phyloP scores from a whole-genome alignment of 1,140 invertebrate species.

The Drosophila azteca region DNA sequence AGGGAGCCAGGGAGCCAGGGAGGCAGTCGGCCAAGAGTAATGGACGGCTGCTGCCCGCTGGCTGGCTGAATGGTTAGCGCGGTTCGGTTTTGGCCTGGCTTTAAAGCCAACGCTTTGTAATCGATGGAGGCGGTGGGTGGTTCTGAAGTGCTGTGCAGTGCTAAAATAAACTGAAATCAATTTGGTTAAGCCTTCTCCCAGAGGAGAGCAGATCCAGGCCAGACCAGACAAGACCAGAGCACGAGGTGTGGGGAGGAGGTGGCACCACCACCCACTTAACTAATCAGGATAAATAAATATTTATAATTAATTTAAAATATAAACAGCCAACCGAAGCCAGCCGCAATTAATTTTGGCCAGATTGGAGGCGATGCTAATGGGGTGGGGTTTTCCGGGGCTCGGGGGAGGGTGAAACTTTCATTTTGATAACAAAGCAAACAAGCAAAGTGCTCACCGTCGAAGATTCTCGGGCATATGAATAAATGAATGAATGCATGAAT shows the following conservation, averaged over 20 bases:
- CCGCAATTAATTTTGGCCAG: conserved; percentile 72
- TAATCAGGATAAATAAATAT: conserved; percentile 82
- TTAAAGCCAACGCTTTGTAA: conserved; percentile 74
- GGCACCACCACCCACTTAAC: conserved; percentile 41
- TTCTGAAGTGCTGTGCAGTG: conserved; percentile 45
- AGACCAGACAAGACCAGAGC: no score
- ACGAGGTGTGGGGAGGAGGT: no score
- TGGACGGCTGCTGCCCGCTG: conserved; percentile 35
- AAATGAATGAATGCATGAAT: conserved; percentile 79
- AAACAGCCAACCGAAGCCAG: conserved; percentile 61
- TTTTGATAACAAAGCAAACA: conserved; percentile 64
- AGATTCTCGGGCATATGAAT: conserved; percentile 65
- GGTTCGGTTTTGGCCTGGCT: conserved; percentile 18
- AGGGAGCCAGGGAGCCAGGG: conserved; percentile 7
- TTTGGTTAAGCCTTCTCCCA: conserved; percentile 62
- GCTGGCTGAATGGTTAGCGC: conserved; percentile 29
- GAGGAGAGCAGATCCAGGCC: background rate
- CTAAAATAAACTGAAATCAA: conserved; percentile 80
- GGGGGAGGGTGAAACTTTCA: conserved; percentile 23
- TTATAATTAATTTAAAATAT: conserved; percentile 83
- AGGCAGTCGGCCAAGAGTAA: conserved; percentile 44
- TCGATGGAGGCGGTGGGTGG: conserved; percentile 45
- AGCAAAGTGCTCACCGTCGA: conserved; percentile 43
- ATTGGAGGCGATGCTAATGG: background rate
- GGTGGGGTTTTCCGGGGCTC: background rate